These are phyloP conservation scores for Anoplius nigerrimus DNA, from an alignment of 2,888 invertebrate species.

Conservation along the genomic window DNA sequence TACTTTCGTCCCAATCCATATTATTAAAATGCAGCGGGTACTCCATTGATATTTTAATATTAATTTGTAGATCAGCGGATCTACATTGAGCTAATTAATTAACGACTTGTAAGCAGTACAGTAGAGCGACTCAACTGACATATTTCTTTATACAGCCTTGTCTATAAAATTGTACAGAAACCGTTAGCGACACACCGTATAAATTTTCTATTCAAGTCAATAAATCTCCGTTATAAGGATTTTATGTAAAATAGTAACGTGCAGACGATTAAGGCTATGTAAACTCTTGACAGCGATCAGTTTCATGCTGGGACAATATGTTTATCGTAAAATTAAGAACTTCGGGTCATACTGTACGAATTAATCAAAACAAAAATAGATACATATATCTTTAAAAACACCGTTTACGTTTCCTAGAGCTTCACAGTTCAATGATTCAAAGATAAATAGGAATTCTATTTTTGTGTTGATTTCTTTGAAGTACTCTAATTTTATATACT, in stretches of 20 bases:
- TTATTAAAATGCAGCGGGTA: constrained; percentile 13
- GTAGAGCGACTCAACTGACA: constrained; percentile 23
- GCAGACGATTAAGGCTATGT: too few relatives aligned
- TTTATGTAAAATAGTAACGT: neutral
- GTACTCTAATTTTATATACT: constrained; percentile 51
- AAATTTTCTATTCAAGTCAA: constrained; percentile 44
- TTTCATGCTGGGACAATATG: too few relatives aligned
- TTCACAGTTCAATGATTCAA: constrained; percentile 42
- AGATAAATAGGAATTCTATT: constrained; percentile 43
- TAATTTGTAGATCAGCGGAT: constrained; percentile 21
- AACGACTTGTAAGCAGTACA: constrained; percentile 31
- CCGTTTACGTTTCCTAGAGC: constrained; percentile 38
- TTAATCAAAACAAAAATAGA: constrained; percentile 22
- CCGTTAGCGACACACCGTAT: constrained; percentile 32
- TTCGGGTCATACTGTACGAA: neutral
- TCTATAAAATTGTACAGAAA: constrained; percentile 48
- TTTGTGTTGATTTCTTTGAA: constrained; percentile 50
- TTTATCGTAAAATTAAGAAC: too few relatives aligned
- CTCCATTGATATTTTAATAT: constrained; percentile 11
- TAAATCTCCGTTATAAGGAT: neutral
- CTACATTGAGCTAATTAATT: constrained; percentile 7
- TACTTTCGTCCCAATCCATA: constrained; percentile 25
- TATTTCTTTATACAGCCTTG: constrained; percentile 29
- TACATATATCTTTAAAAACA: neutral
- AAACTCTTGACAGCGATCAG: too few relatives aligned